Evolutionary conservation across 92 coral and sea anemone genomes (phyloP).

Genomic region (Metridium senile): DNA sequence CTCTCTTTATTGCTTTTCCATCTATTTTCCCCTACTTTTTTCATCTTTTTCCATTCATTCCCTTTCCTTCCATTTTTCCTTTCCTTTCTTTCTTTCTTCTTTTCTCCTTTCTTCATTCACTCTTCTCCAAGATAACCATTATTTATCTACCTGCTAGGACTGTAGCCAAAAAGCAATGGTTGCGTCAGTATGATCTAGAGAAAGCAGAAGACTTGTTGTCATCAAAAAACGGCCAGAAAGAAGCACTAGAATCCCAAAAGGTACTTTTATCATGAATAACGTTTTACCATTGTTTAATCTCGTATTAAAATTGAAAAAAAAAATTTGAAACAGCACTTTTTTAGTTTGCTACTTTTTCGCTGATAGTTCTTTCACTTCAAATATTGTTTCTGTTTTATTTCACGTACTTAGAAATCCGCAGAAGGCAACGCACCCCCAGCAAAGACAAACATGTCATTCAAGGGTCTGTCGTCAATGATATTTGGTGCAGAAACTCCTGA

Average conservation of each 20-base stretch:
- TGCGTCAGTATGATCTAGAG: constrained; percentile 93
- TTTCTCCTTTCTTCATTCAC: not conserved
- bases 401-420: constrained; percentile 49
- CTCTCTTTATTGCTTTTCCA: not conserved
- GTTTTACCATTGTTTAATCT: too few relatives aligned
- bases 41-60: not conserved
- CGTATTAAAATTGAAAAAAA: too few relatives aligned
- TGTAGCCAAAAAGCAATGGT: constrained; percentile 89
- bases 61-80: not conserved
- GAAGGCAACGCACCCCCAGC: constrained; percentile 79
- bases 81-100: not conserved
- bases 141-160: constrained; percentile 60
- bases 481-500: constrained; percentile 96
- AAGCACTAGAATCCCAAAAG: constrained; percentile 76
- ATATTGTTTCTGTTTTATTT: too few relatives aligned
- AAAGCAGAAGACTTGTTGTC: constrained; percentile 86
- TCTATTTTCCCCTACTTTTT: not conserved
- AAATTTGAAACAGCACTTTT: too few relatives aligned
- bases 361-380: too few relatives aligned
- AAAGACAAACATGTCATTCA: constrained; percentile 82
- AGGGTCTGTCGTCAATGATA: constrained; percentile 92
- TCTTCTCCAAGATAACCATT: too few relatives aligned
- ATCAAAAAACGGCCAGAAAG: constrained; percentile 71
- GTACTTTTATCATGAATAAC: constrained; percentile 42
- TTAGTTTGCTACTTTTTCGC: too few relatives aligned